These are phyloP conservation scores for Megaustenia siamemsis DNA, from an alignment of 2,888 invertebrate genomes.

Conservation along the genomic window DNA sequence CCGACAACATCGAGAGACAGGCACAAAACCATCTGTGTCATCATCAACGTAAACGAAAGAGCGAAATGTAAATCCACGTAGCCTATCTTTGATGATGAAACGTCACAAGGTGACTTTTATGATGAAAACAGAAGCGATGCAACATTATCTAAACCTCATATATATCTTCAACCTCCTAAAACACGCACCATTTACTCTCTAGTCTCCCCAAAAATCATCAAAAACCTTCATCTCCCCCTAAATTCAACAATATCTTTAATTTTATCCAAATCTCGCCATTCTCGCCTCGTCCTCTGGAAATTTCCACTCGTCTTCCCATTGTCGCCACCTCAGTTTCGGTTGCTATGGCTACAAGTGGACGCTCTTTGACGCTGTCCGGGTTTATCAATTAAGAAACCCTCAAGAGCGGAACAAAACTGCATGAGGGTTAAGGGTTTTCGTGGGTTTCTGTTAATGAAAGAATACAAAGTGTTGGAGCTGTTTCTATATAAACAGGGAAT, in stretches of 20 bases:
- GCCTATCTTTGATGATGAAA: too few species aligned
- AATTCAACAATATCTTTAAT: too few species aligned
- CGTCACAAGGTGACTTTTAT: too few species aligned
- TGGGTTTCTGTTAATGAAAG: neutral
- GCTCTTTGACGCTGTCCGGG: conserved; percentile 14
- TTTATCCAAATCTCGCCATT: neutral
- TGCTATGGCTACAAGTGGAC: conserved; percentile 27
- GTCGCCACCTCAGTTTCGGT: conserved; percentile 4
- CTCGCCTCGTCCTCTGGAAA: neutral
- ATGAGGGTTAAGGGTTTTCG: neutral
- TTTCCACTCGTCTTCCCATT: neutral
- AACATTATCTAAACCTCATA: too few species aligned
- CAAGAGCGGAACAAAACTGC: neutral
- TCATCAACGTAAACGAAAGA: too few species aligned
- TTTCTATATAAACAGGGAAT: neutral
- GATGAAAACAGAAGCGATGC: too few species aligned
- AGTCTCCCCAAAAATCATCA: neutral
- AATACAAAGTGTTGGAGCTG: neutral
- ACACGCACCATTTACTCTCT: neutral
- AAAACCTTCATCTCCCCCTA: too few species aligned
- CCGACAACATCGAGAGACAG: too few species aligned
- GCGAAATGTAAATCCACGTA: too few species aligned
- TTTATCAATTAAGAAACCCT: conserved; percentile 32
- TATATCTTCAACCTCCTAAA: neutral
- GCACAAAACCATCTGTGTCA: too few species aligned